Conservation (phyloP, 2,113 vertebrate species). For the Myanophis thanlyinensis region DNA sequence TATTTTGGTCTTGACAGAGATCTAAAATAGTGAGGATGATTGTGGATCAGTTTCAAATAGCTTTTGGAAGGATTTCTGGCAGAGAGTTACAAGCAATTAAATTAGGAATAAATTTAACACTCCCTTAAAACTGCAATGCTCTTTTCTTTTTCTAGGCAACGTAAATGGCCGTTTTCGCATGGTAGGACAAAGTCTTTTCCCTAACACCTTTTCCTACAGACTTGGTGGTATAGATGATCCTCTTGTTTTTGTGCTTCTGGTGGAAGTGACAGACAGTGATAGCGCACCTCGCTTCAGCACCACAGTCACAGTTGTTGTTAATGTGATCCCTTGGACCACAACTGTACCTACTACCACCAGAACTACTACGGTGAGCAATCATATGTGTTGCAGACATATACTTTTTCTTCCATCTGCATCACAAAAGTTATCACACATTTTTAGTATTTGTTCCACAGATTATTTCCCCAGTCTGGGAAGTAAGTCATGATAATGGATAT, state of each 20-base stretch:
- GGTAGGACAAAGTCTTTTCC: constrained; percentile 47
- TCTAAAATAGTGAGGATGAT: background rate
- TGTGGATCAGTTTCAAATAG: background rate
- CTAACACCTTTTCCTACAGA: constrained; percentile 17
- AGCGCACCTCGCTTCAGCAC: constrained; percentile 47
- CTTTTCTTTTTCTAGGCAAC: constrained; percentile 59
- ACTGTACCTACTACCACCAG: constrained; percentile 37
- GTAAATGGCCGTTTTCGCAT: constrained; percentile 59
- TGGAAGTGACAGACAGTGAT: constrained; percentile 49
- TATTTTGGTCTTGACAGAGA: background rate
- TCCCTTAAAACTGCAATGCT: background rate
- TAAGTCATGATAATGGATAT: background rate
- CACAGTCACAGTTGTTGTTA: constrained; percentile 62
- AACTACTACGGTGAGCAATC: constrained; percentile 51
- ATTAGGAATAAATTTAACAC: background rate
- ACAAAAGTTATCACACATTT: background rate
- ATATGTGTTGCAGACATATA: background rate
- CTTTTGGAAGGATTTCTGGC: background rate
- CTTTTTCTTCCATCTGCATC: background rate
- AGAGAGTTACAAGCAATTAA: background rate
- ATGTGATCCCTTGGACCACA: constrained; percentile 55
- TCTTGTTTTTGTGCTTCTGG: constrained; percentile 58
- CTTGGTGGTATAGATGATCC: constrained; percentile 9
- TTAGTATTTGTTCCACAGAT: background rate
- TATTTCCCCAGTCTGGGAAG: background rate